Conservation (phyloP, 1,140 invertebrate genomes). For the Anastrepha obliqua region DNA sequence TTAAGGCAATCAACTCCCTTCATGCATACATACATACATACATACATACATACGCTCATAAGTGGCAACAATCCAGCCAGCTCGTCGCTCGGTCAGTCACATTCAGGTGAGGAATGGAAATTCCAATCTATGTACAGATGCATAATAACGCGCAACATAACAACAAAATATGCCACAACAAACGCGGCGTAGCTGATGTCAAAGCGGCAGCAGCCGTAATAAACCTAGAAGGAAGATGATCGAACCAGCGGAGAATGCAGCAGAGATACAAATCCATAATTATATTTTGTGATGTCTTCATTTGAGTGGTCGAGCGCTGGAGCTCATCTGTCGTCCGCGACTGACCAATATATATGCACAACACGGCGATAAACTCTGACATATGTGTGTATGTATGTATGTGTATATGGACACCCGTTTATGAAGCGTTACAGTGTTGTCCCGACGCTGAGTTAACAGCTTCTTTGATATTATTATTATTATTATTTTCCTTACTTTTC, state of each 20-base stretch:
- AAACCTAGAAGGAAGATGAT: neutral
- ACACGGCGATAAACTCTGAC: neutral
- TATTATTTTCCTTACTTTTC: neutral
- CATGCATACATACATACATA: neutral
- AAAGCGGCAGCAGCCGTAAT: neutral
- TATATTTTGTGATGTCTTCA: slow-evolving; percentile 52
- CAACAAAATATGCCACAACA: slow-evolving; percentile 52
- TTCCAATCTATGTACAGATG: neutral
- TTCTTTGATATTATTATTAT: neutral
- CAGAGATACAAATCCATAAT: slow-evolving; percentile 22
- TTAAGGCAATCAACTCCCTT: neutral
- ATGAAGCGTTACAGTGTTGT: neutral
- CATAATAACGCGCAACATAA: slow-evolving; percentile 42
- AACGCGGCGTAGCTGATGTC: slow-evolving; percentile 27
- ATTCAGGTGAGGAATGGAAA: slow-evolving; percentile 31
- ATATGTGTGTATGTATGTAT: neutral
- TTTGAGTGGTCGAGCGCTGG: neutral
- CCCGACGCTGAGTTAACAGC: neutral
- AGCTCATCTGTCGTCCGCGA: neutral
- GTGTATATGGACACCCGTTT: neutral
- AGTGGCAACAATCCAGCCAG: neutral
- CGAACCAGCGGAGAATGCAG: slow-evolving; percentile 20
- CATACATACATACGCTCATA: neutral
- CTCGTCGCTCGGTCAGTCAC: neutral
- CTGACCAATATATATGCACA: slow-evolving; percentile 29